Conservation (phyloP, 2,888 invertebrate species). For the Andrena minutula region DNA sequence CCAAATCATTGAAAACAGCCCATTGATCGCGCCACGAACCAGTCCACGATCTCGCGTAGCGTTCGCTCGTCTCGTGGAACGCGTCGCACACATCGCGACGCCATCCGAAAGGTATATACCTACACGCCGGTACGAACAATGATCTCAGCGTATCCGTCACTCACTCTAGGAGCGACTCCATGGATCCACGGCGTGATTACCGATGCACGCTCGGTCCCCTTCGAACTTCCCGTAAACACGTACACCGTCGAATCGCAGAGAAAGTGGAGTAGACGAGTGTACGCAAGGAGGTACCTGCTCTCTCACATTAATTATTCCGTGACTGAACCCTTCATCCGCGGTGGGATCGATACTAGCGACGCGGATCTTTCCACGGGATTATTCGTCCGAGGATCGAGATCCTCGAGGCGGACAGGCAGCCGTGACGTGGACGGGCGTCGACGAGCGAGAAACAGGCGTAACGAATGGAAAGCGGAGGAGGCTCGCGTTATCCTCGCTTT, state of each 20-base stretch:
- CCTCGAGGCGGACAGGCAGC: constrained; percentile 48
- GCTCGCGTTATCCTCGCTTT: constrained; percentile 54
- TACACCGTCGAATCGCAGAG: constrained; percentile 68
- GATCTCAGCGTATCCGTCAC: constrained; percentile 42
- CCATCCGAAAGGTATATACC: background rate
- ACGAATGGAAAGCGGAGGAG: constrained; percentile 24
- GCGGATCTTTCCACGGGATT: constrained; percentile 72
- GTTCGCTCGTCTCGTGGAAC: constrained; percentile 33
- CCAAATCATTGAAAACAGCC: background rate
- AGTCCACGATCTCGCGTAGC: background rate
- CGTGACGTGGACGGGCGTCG: background rate
- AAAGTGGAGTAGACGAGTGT: constrained; percentile 73
- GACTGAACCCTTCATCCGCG: constrained; percentile 71
- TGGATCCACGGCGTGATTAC: constrained; percentile 56
- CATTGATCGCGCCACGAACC: constrained; percentile 1
- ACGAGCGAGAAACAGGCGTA: constrained; percentile 28
- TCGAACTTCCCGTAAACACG: constrained; percentile 70
- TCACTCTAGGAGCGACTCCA: constrained; percentile 47
- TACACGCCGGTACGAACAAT: constrained; percentile 15
- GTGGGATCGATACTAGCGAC: constrained; percentile 72
- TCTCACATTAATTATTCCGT: constrained; percentile 76
- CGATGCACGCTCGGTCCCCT: constrained; percentile 63
- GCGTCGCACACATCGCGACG: constrained; percentile 4
- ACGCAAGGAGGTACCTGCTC: constrained; percentile 74
- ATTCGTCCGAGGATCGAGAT: constrained; percentile 68